phyloP scores from a whole-genome alignment of 1,140 invertebrate species.

The Mactra quadrangularis region DNA sequence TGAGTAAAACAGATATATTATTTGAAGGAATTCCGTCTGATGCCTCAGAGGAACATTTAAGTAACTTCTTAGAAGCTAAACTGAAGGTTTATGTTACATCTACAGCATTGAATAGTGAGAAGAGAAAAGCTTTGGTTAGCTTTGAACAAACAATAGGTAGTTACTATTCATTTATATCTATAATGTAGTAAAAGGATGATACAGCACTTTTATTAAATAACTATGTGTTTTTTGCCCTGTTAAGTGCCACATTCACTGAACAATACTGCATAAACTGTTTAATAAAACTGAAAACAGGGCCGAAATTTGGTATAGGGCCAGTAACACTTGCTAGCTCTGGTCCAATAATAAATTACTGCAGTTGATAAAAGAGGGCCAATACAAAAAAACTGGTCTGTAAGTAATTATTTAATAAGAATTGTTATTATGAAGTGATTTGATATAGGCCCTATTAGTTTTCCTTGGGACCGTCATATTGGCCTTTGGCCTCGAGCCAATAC shows the following conservation, averaged over 20 bases:
- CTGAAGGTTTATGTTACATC: background rate
- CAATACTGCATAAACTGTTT: too few species aligned
- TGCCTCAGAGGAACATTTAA: slow-evolving; percentile 36
- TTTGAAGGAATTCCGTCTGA: slow-evolving; percentile 2
- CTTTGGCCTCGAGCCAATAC: too few species aligned
- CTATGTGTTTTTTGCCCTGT: too few species aligned
- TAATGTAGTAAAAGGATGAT: background rate
- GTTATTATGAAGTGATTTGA: too few species aligned
- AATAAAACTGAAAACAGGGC: too few species aligned
- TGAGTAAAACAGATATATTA: slow-evolving; percentile 45
- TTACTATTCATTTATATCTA: background rate
- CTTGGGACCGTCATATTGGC: too few species aligned
- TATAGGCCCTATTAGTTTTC: too few species aligned
- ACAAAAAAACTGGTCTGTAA: too few species aligned
- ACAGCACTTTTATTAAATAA: background rate
- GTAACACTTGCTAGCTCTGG: too few species aligned
- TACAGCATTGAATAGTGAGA: background rate
- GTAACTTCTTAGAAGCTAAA: slow-evolving; percentile 53
- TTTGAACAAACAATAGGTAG: background rate
- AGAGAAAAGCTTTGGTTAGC: slow-evolving; percentile 10
- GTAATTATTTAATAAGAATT: too few species aligned
- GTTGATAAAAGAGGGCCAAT: background rate
- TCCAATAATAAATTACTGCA: too few species aligned
- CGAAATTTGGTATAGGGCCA: background rate
- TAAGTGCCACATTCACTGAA: too few species aligned